Base-by-base conservation (phyloP, 2,888 invertebrate species). In the Eupsilia transversa region DNA sequence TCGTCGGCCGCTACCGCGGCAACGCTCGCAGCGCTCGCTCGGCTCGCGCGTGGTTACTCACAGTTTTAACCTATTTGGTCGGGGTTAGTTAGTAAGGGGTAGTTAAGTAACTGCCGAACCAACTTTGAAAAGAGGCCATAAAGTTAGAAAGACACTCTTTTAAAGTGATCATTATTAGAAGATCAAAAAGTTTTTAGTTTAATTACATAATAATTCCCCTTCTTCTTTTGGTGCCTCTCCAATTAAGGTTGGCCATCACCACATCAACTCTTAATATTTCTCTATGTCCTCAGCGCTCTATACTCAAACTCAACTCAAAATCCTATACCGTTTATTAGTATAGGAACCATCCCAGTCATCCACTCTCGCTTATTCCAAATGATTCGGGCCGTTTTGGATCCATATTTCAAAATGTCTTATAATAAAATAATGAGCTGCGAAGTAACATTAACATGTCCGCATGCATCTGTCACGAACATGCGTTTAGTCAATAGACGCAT, bases 401-500 rank as follows among this genome's bases (percentile, higher is more conserved):
- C n/a, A 61, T 23, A 41, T 54, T 64, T 52, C 57, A 77, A 64
- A 43, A 78, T 49, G 30, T 33, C 46, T 30, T 27, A 27, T 12
- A 38, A 17, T 69, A 65, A 46, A n/a, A n/a, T n/a, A n/a, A 74
- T 66, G 54, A 49, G 27, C 20, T 64, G 71, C 30, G n/a, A 72
- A 52, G 43, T 68, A 68, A 57, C 35, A 61, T 23, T 43, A 54
- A n/a, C 1, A 60, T 52, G 46, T 66, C 41, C 57, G 30, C 33
- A 70, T 60, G 43, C 59, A 74, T 82, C 20, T 70, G 77, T 72
- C 60, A 79, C 56, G 43, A 56, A 54, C 59, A 69, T 77, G 71
- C 65, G 49, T 77, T 63, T 30, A 57, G 43, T 65, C 27, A 72
- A 74, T 72, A 49, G 56, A 66, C 52, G 65, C 67, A 73, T 59